phyloP scores from a whole-genome alignment of 2,113 vertebrate species.

The Bostrychus sinensis region DNA sequence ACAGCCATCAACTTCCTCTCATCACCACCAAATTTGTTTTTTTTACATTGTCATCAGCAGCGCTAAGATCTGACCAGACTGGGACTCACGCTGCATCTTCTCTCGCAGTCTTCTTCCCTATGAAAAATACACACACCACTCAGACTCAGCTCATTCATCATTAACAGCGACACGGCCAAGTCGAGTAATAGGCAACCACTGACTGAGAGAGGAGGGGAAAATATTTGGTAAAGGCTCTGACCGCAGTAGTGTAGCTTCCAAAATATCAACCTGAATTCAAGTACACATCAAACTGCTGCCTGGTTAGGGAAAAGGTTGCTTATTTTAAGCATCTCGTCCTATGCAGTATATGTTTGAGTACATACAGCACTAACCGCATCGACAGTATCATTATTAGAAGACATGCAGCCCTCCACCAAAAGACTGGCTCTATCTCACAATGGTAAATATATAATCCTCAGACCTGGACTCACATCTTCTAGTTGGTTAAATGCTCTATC shows the following conservation, averaged over 20 bases:
- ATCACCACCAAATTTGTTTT: not conserved
- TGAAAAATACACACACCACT: constrained; percentile 18
- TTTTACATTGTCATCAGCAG: not conserved
- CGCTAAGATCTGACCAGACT: constrained; percentile 15
- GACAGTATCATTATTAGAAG: no score
- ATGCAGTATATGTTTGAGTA: no score
- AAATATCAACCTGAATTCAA: constrained; percentile 8
- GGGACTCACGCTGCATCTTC: constrained; percentile 8
- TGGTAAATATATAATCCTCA: no score
- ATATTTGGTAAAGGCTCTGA: constrained; percentile 12
- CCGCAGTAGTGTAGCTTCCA: constrained; percentile 1
- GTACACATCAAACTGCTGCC: not conserved
- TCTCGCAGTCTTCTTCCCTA: constrained; percentile 1
- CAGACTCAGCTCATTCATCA: constrained; percentile 33
- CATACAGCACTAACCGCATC: no score
- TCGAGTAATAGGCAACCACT: constrained; percentile 19
- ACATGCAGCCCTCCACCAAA: no score
- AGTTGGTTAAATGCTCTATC: no score
- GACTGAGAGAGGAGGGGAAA: constrained; percentile 6
- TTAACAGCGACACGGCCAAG: constrained; percentile 29
- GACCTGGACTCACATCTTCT: no score
- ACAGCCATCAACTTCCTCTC: constrained; percentile 14
- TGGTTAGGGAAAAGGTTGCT: not conserved
- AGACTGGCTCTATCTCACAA: no score
- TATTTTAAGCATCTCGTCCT: not conserved